Evolutionary conservation across 1,140 invertebrate species (phyloP), one percentile per base, ranked within the genome.

Genomic region (Panagrolaimus sp.): DNA sequence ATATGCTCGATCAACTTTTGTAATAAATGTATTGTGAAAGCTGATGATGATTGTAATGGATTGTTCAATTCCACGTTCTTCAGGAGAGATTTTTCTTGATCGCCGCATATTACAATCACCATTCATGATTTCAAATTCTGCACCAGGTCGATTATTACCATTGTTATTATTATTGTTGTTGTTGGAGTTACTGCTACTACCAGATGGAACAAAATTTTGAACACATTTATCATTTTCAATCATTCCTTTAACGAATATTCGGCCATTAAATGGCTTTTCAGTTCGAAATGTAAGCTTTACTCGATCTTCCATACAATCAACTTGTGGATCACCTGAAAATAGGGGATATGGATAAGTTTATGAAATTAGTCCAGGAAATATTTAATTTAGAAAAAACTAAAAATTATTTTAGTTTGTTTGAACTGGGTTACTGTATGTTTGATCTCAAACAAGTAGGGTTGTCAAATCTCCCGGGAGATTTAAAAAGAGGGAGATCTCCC

Each of bases 211-310:
- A 57, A 68, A 66, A 20, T 42, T 75, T 7, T 66, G 47, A 8
- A 78, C 78, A 53, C 76, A 78, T 42, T 81, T 71, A 63, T 75
- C 73, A 63, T 79, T 83, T 23, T 83, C 79, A 11, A 79, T 72
- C 79, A 83, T 83, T 46, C 79, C 79, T 51, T 81, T 82, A 20
- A 81, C 79, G 67, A 81, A 81, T 44, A 81, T 81, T 65, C 80
- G 63, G 31, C 79, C 79, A 14, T 65, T 79, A 66, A 81, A 81
- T 9, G 79, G 79, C 42, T 71, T 46, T 64, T 81, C 78, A 1
- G 79, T 81, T 42, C 70, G 75, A 67, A 81, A 79, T 3, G 74
- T 79, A 20, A 81, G 65, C 47, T 72, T 69, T 11, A 81, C 68
- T 7, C 78, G 61, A 67, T 81, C 79, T 67, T 82, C 81, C 73